Evolutionary conservation across 2,113 vertebrate species (phyloP).

Genomic region (Aphyosemion australe): DNA sequence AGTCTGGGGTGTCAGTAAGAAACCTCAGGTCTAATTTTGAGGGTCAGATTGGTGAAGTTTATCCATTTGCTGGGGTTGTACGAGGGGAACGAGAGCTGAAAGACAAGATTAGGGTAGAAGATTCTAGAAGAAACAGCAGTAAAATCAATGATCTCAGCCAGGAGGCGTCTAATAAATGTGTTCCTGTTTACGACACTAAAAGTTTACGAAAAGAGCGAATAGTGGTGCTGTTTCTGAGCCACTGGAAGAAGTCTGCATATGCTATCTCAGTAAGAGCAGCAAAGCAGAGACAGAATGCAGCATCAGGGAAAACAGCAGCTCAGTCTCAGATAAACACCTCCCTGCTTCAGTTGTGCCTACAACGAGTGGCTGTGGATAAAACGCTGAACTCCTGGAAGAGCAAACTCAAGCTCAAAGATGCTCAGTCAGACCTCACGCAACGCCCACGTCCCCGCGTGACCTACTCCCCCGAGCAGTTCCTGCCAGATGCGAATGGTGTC

Average conservation of each 20-base stretch:
- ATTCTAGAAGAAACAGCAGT: conserved; percentile 20
- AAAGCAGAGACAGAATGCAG: conserved; percentile 43
- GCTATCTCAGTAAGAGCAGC: conserved; percentile 73
- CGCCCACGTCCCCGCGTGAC: conserved; percentile 51
- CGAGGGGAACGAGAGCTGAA: conserved; percentile 32
- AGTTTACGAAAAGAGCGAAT: conserved; percentile 90
- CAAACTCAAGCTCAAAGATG: conserved; percentile 31
- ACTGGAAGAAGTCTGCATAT: conserved; percentile 91
- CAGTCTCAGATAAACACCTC: conserved; percentile 40
- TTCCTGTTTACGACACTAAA: conserved; percentile 75
- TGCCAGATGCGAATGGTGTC: conserved; percentile 78
- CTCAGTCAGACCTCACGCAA: conserved; percentile 42
- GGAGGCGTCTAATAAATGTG: conserved; percentile 20
- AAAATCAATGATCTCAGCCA: conserved; percentile 50
- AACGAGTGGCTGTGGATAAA: conserved; percentile 80
- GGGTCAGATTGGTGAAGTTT: conserved; percentile 66
- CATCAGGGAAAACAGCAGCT: conserved; percentile 13
- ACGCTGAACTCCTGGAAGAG: conserved; percentile 84
- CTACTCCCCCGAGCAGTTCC: conserved; percentile 90
- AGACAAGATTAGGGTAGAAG: conserved; percentile 1
- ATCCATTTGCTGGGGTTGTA: conserved; percentile 72
- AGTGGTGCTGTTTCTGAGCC: conserved; percentile 88
- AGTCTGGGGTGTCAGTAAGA: conserved; percentile 87
- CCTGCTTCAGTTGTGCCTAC: conserved; percentile 79
- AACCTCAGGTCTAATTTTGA: conserved; percentile 87